Evolutionary conservation across 92 coral and sea anemone genomes (phyloP).

Genomic region (Chrysogorgia sp.): DNA sequence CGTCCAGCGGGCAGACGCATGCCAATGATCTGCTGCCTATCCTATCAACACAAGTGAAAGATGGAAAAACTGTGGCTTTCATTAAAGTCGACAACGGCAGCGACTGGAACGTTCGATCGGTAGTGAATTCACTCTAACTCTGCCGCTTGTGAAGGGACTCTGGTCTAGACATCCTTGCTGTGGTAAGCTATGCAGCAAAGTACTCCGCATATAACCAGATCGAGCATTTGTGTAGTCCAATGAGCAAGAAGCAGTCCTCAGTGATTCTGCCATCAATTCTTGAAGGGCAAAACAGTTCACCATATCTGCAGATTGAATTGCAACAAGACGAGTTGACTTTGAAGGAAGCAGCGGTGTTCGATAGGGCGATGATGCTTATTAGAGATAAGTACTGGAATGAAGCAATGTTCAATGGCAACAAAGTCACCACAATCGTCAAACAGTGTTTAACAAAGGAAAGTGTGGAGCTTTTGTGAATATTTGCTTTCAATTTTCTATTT

Average conservation of each 20-base stretch:
- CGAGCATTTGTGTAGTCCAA: slow-evolving; percentile 62
- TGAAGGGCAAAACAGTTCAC: slow-evolving; percentile 44
- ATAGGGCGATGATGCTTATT: slow-evolving; percentile 35
- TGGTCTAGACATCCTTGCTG: slow-evolving; percentile 51
- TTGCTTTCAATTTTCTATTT: background rate
- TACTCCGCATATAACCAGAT: slow-evolving; percentile 64
- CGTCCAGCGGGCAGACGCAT: slow-evolving; percentile 15
- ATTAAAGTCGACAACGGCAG: slow-evolving; percentile 30
- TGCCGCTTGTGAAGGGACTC: slow-evolving; percentile 41
- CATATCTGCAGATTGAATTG: slow-evolving; percentile 41
- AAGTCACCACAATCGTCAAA: slow-evolving; percentile 12
- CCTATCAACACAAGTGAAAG: slow-evolving; percentile 33
- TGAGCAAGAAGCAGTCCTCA: slow-evolving; percentile 52
- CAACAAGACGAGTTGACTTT: slow-evolving; percentile 20
- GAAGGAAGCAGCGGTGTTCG: slow-evolving; percentile 46
- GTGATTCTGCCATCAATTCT: slow-evolving; percentile 38
- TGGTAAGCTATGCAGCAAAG: slow-evolving; percentile 53
- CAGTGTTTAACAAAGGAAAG: background rate
- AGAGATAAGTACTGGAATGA: slow-evolving; percentile 14
- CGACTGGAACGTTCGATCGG: slow-evolving; percentile 12
- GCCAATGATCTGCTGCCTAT: slow-evolving; percentile 11
- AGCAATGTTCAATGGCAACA: slow-evolving; percentile 20
- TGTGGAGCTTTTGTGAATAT: background rate
- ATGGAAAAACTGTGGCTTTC: slow-evolving; percentile 41
- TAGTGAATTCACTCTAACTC: slow-evolving; percentile 39